Percentiles rank a stretch among this genome's conserved stretches.
These are phyloP conservation scores for Apolygus lucorum DNA, from an alignment of 1,140 invertebrate species.

Conservation along the genomic window DNA sequence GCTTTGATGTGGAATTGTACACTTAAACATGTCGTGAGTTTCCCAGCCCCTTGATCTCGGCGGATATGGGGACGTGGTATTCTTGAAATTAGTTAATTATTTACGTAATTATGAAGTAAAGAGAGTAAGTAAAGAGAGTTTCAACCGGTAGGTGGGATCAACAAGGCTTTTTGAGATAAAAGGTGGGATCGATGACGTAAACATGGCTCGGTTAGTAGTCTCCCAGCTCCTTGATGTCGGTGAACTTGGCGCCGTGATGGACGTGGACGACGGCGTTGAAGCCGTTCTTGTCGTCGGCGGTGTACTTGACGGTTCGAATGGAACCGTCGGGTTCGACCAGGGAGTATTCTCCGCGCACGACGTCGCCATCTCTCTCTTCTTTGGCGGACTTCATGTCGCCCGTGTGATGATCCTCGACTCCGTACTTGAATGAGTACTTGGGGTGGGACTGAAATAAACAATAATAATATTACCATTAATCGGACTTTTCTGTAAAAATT, in stretches of 20 bases:
- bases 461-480: constrained; percentile 8
- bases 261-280: constrained; percentile 51
- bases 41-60: too few relatives aligned
- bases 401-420: constrained; percentile 45
- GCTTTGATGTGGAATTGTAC: too few relatives aligned
- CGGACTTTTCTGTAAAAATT: background rate
- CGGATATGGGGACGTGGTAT: too few relatives aligned
- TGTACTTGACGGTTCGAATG: constrained; percentile 49
- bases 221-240: constrained; percentile 12
- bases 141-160: too few relatives aligned
- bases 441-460: constrained; percentile 41
- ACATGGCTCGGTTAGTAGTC: too few relatives aligned
- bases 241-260: constrained; percentile 24
- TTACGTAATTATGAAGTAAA: too few relatives aligned
- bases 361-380: constrained; percentile 46
- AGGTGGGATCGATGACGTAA: too few relatives aligned
- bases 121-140: too few relatives aligned
- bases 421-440: constrained; percentile 46
- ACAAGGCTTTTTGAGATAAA: too few relatives aligned
- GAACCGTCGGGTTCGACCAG: constrained; percentile 52
- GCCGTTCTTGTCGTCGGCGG: constrained; percentile 50
- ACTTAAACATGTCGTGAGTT: too few relatives aligned
- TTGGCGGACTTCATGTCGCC: constrained; percentile 47
- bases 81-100: too few relatives aligned
- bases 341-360: constrained; percentile 47